Evolutionary conservation across 2,888 invertebrate genomes (phyloP).

Genomic region (Cantharis rufa): DNA sequence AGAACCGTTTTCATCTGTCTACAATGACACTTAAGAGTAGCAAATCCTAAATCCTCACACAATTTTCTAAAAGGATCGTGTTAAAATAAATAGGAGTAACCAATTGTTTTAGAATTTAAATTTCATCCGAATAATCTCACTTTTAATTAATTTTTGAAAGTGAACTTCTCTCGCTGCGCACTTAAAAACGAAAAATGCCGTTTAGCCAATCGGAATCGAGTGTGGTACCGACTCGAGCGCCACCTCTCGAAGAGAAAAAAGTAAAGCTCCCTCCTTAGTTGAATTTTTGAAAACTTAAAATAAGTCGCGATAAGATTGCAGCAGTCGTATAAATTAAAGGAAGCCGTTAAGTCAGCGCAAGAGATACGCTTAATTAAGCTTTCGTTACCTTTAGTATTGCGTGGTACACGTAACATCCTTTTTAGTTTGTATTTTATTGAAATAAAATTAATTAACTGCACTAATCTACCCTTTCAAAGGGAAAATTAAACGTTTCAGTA

Average conservation of each 20-base stretch:
- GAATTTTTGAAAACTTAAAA: no score
- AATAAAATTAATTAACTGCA: neutral
- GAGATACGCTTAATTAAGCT: neutral
- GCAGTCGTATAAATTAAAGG: neutral
- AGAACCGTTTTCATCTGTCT: neutral
- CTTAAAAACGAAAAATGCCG: neutral
- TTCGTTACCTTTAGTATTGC: neutral
- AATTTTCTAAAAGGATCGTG: neutral
- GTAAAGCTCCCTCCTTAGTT: no score
- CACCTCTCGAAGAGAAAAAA: no score
- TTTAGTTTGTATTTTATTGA: neutral
- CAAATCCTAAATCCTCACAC: neutral
- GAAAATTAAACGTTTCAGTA: neutral
- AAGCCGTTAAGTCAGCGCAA: neutral
- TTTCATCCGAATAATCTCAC: neutral
- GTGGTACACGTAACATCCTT: neutral
- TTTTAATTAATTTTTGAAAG: neutral
- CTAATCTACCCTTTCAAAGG: neutral
- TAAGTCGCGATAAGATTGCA: neutral
- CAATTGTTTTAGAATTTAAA: neutral
- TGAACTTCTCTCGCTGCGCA: neutral
- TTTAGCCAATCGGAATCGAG: no score
- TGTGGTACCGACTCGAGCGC: no score
- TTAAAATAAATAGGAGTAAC: neutral
- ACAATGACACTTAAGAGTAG: neutral